Evolutionary conservation across 1,140 invertebrate species (phyloP), one percentile per base, ranked within the genome.

Genomic region (Aethina tumida): DNA sequence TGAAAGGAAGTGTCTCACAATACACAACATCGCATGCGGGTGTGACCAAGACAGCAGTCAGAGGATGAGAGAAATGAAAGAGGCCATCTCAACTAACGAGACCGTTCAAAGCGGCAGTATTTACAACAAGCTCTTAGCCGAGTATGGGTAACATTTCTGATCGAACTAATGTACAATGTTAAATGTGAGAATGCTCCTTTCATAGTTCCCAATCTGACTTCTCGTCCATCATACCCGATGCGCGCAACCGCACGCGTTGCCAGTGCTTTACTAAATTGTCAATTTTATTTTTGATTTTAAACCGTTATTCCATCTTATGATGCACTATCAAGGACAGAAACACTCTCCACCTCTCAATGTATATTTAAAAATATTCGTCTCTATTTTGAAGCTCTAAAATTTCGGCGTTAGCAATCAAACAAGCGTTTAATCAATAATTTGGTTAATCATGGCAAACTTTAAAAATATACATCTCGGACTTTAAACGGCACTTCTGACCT

Each of bases 1-100:
- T 76, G 75, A 77, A 77, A 77, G 74, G 73, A 78, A 74, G 73
- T 72, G 75, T 75, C 72, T 77, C 73, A 77, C 72, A 71, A 70
- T 70, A 66, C 49, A 66, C 55, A 60, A 50, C 70, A 74, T 71
- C 75, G 72, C 75, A 79, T 80, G 76, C 77, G 77, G 73, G 68
- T 65, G 66, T 56, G 55, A 58, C 43, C 44, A 58, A 46, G 52
- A 55, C 45, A n/a, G n/a, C n/a, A 59, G 55, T 58, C 53, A 59
- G 56, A 59, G 43, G 50, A 50, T 55, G 53, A 60, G 51, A 60
- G 53, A 58, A 56, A 59, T 59, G 57, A 59, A 60, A 59, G 52
- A 59, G 49, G 55, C 57, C 53, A 56, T 53, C 51, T 57, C 53
- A 55, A 55, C n/a, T n/a, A n/a, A n/a, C 47, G 42, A 48, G 48